phyloP scores from a whole-genome alignment of 53 echinoderm and acorn worm species.

The Apostichopus leukothele region DNA sequence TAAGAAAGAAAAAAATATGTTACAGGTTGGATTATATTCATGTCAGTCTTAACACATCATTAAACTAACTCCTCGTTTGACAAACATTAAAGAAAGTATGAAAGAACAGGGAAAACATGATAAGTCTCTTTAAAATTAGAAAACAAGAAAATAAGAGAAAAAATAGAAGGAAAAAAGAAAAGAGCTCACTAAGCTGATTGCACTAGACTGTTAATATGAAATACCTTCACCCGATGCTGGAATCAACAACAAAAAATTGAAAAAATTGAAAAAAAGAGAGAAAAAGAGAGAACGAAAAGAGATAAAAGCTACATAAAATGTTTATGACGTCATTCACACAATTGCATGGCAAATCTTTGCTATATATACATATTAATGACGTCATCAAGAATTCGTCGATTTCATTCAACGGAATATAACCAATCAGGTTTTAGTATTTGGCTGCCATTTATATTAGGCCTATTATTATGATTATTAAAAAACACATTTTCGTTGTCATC shows the following conservation, averaged over 20 bases:
- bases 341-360: conserved; percentile 9
- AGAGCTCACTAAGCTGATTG: conserved; percentile 42
- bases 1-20: not conserved
- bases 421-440: not conserved
- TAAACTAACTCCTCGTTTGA: conserved; percentile 29
- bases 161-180: conserved; percentile 5
- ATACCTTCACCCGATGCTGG: conserved; percentile 22
- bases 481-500: not conserved
- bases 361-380: conserved; percentile 18
- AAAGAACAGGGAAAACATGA: conserved; percentile 43
- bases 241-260: conserved; percentile 13
- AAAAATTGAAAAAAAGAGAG: not conserved
- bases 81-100: conserved; percentile 15
- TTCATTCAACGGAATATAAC: not conserved
- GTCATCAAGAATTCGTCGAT: conserved; percentile 9
- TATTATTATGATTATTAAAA: not conserved
- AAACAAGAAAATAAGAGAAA: not conserved
- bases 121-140: conserved; percentile 11
- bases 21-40: conserved; percentile 1
- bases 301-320: not conserved
- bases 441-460: not conserved
- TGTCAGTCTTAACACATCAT: not conserved
- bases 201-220: conserved; percentile 29
- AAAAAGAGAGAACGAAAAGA: no score
- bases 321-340: conserved; percentile 11